Evolutionary conservation across 2,797 vertebrate genomes (phyloP), one percentile per base, ranked within the genome.

Genomic region (Lagodon rhomboides): DNA sequence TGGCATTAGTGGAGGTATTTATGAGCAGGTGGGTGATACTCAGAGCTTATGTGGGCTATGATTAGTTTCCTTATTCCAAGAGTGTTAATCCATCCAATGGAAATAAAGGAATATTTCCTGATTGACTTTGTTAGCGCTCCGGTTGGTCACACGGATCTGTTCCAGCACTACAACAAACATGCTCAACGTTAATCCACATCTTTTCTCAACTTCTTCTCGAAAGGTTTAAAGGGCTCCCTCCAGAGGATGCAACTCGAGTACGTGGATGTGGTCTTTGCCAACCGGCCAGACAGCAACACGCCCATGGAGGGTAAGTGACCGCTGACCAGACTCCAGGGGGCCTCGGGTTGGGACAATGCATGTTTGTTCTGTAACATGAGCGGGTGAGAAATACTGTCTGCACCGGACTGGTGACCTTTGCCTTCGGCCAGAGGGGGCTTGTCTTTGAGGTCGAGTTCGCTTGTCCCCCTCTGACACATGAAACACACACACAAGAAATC

Each of bases 191-290:
- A 27, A 17, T 17, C 17, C 61, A 49, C n/a, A 54, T 51, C 23
- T 71, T 71, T 25, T 41, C 55, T 49, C 43, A 44, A 9, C 34
- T 10, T 23, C 62, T 68, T 64, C 46, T 61, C 76, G 59, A 46
- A 46, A 99, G 98, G 98, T 82, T 92, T 99, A 54, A 98, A 95
- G 84, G 97, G 97, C 62, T 99, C 97, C 81, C 97, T 99, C 54
- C 98, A 98, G 95, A 96, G 98, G 91, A 95, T 99, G 95, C 98
- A 99, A 85, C 94, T 99, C 3, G 98, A 99, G 67, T 99, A 99
- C 0, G 98, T 99, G 90, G 98, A 99, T 9, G 98, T 99, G 13
- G 98, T 99, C 72, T 99, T 99, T 47, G 98, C 98, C 85, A 99
- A 99, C 92, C 95, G 98, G 5, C 97, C 98, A 0, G 98, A 99